Conservation (phyloP, 2,797 vertebrate genomes). For the Peromyscus eremicus region DNA sequence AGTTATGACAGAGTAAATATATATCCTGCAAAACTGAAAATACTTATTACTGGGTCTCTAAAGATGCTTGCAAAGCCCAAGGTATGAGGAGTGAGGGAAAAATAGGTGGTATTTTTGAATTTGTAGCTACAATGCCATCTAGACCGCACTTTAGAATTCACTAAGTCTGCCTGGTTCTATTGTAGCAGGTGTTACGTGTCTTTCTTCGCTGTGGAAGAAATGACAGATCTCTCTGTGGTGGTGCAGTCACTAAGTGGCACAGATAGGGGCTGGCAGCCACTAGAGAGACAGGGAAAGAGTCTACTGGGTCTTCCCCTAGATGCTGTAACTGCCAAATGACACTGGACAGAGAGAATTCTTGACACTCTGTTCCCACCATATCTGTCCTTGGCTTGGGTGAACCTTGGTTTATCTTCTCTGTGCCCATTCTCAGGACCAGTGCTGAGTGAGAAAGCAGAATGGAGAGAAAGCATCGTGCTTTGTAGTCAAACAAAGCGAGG, state of each 20-base stretch:
- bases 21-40: neutral
- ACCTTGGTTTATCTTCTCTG: neutral
- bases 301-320: neutral
- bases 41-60: neutral
- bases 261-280: neutral
- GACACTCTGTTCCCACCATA: slow-evolving; percentile 11
- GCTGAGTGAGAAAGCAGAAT: neutral
- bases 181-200: neutral
- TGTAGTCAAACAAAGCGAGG: neutral
- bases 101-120: neutral
- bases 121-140: neutral
- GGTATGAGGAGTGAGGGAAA: neutral
- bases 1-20: neutral
- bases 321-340: neutral
- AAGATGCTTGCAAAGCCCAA: neutral
- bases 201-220: neutral
- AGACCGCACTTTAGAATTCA: neutral
- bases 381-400: slow-evolving; percentile 48
- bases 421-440: slow-evolving; percentile 16
- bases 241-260: neutral
- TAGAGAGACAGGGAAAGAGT: neutral
- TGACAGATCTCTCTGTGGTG: neutral
- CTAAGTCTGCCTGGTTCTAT: neutral
- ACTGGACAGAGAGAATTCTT: neutral
- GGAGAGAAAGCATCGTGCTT: slow-evolving; percentile 12